A percentile compares a stretch with the other conserved stretches of the same genome.
Evolutionary conservation across 2,888 invertebrate species (phyloP).

Genomic region (Cyaniris semiargus): DNA sequence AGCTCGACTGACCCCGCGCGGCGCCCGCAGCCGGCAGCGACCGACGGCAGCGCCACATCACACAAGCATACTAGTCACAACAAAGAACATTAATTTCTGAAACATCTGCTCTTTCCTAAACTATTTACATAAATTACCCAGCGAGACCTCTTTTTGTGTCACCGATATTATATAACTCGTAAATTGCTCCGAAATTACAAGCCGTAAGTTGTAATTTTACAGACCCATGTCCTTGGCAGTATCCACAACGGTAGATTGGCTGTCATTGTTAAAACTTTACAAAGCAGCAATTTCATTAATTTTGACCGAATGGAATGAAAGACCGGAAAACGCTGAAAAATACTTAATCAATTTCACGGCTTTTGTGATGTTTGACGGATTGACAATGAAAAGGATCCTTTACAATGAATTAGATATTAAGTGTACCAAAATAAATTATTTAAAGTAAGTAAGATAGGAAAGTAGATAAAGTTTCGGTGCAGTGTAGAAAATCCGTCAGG

Average conservation of each 20-base stretch:
- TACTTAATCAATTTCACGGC: background rate
- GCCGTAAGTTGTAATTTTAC: background rate
- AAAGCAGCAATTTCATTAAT: conserved; percentile 17
- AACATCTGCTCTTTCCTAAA: conserved; percentile 14
- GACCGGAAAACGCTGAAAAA: background rate
- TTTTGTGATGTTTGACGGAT: background rate
- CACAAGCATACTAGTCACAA: no score
- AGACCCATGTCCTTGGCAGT: background rate
- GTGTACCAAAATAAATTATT: background rate
- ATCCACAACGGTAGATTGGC: background rate
- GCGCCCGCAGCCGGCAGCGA: conserved; percentile 44
- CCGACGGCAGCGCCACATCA: conserved; percentile 34
- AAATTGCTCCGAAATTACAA: conserved; percentile 9
- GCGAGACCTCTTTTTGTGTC: conserved; percentile 8
- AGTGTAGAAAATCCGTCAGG: no score
- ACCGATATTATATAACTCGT: background rate
- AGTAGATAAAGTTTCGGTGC: no score
- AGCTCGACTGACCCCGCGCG: conserved; percentile 56
- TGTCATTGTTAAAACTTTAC: conserved; percentile 12
- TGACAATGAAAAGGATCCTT: background rate
- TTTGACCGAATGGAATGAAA: background rate
- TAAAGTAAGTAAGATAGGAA: no score
- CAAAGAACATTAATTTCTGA: conserved; percentile 14
- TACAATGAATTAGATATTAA: background rate
- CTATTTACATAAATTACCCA: background rate